These are phyloP conservation scores for Aphyosemion australe DNA, from an alignment of 2,113 vertebrate genomes.

Conservation along the genomic window DNA sequence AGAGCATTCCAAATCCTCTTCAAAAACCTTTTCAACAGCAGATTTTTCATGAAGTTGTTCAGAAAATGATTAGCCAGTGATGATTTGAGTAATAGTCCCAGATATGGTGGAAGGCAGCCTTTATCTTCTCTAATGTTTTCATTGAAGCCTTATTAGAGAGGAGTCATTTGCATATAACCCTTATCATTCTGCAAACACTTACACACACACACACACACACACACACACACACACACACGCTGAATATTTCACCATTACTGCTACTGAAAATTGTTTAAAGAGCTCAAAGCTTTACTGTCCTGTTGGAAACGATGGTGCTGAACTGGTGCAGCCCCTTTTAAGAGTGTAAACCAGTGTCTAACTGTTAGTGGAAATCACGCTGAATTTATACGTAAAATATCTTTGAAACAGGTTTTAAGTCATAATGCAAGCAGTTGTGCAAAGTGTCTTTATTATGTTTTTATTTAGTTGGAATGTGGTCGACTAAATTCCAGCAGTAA, in stretches of 20 bases:
- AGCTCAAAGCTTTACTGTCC: slow-evolving; percentile 51
- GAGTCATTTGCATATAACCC: background rate
- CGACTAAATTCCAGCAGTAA: too few relatives aligned
- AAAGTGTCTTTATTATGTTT: too few relatives aligned
- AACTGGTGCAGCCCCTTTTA: slow-evolving; percentile 39
- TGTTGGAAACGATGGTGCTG: slow-evolving; percentile 29
- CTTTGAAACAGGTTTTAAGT: too few relatives aligned
- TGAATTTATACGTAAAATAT: too few relatives aligned
- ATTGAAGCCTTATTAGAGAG: background rate
- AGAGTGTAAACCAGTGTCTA: background rate
- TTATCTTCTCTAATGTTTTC: slow-evolving; percentile 13
- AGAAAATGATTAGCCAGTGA: background rate
- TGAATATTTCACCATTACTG: slow-evolving; percentile 25
- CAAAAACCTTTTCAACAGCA: background rate
- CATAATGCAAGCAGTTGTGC: too few relatives aligned
- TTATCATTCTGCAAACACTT: slow-evolving; percentile 5
- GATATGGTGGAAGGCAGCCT: slow-evolving; percentile 7
- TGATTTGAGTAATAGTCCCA: slow-evolving; percentile 7
- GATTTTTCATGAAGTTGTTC: slow-evolving; percentile 18
- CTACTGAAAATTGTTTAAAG: slow-evolving; percentile 57
- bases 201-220: background rate
- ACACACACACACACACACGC: background rate
- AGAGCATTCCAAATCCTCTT: slow-evolving; percentile 17
- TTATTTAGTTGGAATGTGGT: too few relatives aligned
- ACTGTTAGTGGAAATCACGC: too few relatives aligned